These are phyloP conservation scores for Columba guinea DNA, from an alignment of 2,797 vertebrate genomes.

Conservation along the genomic window DNA sequence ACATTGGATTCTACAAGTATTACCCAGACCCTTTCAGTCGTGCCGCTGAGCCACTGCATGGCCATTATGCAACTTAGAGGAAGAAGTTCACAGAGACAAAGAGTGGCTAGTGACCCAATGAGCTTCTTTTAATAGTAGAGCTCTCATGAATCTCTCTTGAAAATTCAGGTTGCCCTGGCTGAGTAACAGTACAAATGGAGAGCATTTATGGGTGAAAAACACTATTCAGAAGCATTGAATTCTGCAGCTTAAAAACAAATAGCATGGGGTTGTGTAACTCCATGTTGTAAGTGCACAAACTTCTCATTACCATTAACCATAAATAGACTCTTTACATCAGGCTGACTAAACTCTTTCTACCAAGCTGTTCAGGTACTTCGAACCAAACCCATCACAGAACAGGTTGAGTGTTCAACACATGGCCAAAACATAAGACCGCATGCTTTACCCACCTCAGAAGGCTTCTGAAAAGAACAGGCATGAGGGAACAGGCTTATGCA, in stretches of 20 bases:
- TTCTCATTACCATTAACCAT: neutral
- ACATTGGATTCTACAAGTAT: neutral
- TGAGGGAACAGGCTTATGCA: neutral
- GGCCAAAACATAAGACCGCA: neutral
- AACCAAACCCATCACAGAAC: neutral
- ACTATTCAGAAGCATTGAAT: neutral
- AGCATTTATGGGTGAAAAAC: neutral
- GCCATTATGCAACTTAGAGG: fast-evolving
- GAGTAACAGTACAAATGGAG: neutral
- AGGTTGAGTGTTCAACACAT: neutral
- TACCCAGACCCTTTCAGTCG: fast-evolving
- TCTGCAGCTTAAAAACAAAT: neutral
- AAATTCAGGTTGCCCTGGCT: neutral
- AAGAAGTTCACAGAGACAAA: neutral
- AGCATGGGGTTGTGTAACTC: neutral
- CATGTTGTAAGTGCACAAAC: neutral
- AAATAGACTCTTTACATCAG: neutral
- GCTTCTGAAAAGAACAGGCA: neutral
- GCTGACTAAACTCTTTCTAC: neutral
- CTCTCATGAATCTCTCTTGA: neutral
- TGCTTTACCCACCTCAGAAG: neutral
- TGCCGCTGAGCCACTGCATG: neutral
- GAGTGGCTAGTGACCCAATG: neutral
- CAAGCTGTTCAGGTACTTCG: neutral
- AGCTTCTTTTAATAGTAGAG: neutral